Evolutionary conservation across 2,113 vertebrate genomes (phyloP).

Genomic region (Furnarius figulus): DNA sequence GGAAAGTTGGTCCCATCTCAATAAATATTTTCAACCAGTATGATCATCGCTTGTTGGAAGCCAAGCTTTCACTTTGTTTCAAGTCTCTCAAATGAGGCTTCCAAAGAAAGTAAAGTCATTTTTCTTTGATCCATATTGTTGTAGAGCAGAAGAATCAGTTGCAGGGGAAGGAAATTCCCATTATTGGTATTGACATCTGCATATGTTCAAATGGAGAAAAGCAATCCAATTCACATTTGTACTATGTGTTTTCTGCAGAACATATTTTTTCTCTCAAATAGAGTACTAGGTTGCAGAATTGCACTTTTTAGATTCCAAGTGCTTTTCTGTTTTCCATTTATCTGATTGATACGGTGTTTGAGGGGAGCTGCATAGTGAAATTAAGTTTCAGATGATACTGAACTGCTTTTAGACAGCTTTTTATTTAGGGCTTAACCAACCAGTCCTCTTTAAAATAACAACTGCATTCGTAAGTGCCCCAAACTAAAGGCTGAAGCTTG

Average conservation of each 20-base stretch:
- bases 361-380: background rate
- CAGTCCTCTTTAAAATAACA: background rate
- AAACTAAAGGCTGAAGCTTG: background rate
- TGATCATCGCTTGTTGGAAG: background rate
- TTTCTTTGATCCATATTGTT: background rate
- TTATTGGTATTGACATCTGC: background rate
- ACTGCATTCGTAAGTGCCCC: background rate
- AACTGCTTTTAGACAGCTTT: background rate
- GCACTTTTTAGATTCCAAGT: background rate
- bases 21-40: slow-evolving; percentile 21
- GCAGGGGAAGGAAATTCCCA: background rate
- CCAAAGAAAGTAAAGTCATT: background rate
- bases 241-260: background rate
- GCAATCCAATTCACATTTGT: background rate
- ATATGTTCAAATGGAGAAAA: background rate
- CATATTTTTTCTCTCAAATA: background rate
- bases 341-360: background rate
- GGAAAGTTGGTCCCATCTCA: background rate
- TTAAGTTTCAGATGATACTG: background rate
- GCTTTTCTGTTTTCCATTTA: background rate
- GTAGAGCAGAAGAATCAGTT: background rate
- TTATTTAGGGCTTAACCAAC: background rate
- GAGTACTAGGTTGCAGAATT: background rate
- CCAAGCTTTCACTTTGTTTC: background rate
- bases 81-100: background rate